Evolutionary conservation across 2,797 vertebrate species (phyloP), one percentile per base, ranked within the genome.

Genomic region (Pagetopsis macropterus): DNA sequence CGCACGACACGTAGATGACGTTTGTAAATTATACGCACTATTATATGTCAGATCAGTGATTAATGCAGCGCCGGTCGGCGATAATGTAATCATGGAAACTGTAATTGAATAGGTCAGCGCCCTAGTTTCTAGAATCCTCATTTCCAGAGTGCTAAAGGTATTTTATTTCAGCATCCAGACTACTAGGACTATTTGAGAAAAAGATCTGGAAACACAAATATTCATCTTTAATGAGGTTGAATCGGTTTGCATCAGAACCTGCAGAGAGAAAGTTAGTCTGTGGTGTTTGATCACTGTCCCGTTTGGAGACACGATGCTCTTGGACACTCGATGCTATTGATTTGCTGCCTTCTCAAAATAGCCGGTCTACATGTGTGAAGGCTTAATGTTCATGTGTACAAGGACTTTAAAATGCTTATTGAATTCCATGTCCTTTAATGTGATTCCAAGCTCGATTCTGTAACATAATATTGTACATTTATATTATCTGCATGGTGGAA

Each of bases 301-400:
- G 21, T 72, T 61, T 37, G 46, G 68, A 87, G 75, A 78, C 83
- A 65, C 17, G n/a, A 70, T 55, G 55, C 83, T 78, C 67, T 37
- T 2, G 52, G 65, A 87, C 82, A 75, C 84, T 87, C 77, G 62
- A 80, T 86, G 77, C 37, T 88, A 88, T 84, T 70, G 82, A 90
- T 91, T 79, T 19, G 13, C 55, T 80, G 41, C 59, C 66, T 72
- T 76, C 69, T 55, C 76, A 83, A 72, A 85, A 72, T 76, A 73
- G 75, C 66, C 48, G 9, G 68, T 75, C 75, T 76, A 82, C 83
- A 76, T 75, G 75, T 64, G 71, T 66, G 68, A 83, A 40, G 64
- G 76, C 76, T 81, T 86, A 84, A 82, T 86, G 73, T 73, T 31
- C 63, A 80, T 56, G 60, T 83, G 80, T 79, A 85, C 75, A 82